Percentiles rank a stretch among this genome's conserved stretches.
phyloP scores from a whole-genome alignment of 35 echinoderm and acorn worm species.

The Lytechinus variegatus region DNA sequence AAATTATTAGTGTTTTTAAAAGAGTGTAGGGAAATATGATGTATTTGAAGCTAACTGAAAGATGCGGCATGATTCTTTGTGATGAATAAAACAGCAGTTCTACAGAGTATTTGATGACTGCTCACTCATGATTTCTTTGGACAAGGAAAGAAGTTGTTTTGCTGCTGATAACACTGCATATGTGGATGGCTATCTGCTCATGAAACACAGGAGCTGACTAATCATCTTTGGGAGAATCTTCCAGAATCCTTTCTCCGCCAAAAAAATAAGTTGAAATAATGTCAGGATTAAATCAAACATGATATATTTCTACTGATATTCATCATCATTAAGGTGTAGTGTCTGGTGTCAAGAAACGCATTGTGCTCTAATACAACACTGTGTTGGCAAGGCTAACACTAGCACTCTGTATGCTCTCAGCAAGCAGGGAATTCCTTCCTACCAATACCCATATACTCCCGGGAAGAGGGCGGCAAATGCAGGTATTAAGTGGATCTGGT shows the following conservation, averaged over 20 bases:
- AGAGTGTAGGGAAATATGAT: not conserved
- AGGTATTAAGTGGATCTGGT: not conserved
- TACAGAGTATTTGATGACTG: not conserved
- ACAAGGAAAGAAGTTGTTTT: not conserved
- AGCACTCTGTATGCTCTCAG: too few species aligned
- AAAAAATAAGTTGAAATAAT: not conserved
- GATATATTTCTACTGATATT: not conserved
- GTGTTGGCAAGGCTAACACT: too few species aligned
- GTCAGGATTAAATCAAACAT: not conserved
- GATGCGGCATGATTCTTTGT: not conserved
- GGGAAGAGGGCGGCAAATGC: too few species aligned
- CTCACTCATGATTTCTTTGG: not conserved
- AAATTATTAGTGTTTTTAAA: not conserved
- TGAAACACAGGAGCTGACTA: not conserved
- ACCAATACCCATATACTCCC: too few species aligned
- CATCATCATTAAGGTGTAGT: too few species aligned
- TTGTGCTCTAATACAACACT: too few species aligned
- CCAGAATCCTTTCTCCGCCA: not conserved
- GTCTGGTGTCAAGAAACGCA: too few species aligned
- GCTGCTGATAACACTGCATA: not conserved
- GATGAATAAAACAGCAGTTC: not conserved
- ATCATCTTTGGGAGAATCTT: not conserved
- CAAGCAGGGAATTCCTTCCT: too few species aligned
- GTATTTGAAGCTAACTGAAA: not conserved
- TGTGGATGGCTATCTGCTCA: not conserved